Base-by-base conservation (phyloP, 2,797 vertebrate species). In the Todus mexicanus region DNA sequence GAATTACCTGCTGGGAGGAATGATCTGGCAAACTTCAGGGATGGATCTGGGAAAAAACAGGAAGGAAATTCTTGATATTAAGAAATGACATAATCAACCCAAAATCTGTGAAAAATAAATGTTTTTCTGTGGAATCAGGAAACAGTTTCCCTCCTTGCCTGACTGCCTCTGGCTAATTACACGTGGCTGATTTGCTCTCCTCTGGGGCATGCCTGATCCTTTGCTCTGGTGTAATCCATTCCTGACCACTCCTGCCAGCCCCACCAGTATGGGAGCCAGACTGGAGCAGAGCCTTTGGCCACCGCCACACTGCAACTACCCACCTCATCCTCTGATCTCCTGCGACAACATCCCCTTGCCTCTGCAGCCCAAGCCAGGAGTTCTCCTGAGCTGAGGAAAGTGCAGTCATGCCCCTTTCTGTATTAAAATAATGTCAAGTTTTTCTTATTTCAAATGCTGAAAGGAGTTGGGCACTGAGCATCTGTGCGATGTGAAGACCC, bases 1-100 rank as follows among this genome's bases (percentile, higher is more conserved):
- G 50, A 89, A 83, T 54, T 89, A 74, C 84, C 78, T 92, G 72
- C 88, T 74, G 59, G 47, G 81, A 90, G 38, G 69, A 90, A 77
- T 43, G 38, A 38, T 84, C 81, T 82, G 47, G 25, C 63, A 57
- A 90, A 31, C 35, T 59, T 19, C 4, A 5, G 66, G 25, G 29
- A 31, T 87, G 33, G 23, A 40, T 87, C 45, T 77, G 40, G 53
- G 56, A 90, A 63, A 16, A 77, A 94, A 45, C 79, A 57, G 37
- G 25, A 73, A 69, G 29, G 31, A 72, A 75, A 74, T 77, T 61
- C 75, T 72, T 4, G 76, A 31, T 43, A 10, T 35, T 80, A 65
- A 92, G 65, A 89, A 71, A 83, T 25, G n/a, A 56, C 29, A 35
- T 65, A 80, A 84, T 63, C 54, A 72, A 74, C 8, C 15, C 7